Conservation (phyloP, 2,888 invertebrate genomes). For the Hyles lineata region DNA sequence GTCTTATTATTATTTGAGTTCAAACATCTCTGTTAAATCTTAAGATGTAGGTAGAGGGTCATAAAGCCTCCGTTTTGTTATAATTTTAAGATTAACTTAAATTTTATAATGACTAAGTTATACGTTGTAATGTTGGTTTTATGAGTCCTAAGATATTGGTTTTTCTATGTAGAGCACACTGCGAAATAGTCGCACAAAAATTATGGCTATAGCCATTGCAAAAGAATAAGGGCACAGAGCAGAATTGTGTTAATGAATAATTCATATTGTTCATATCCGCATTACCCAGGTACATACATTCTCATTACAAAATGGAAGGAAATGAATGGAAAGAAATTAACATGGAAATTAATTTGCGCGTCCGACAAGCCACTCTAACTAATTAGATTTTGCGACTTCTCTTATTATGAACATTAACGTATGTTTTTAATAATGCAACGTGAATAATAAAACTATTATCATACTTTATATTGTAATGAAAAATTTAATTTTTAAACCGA, state of each 20-base stretch:
- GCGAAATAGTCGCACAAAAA: too few species aligned
- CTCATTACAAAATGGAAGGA: slow-evolving; percentile 2
- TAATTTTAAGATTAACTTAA: too few species aligned
- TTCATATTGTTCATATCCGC: not conserved
- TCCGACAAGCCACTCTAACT: slow-evolving; percentile 13
- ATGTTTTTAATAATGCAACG: not conserved
- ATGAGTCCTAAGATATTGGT: too few species aligned
- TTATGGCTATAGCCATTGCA: too few species aligned
- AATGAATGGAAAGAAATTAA: slow-evolving; percentile 7
- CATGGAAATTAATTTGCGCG: slow-evolving; percentile 17
- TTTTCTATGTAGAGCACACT: too few species aligned
- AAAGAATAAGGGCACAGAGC: too few species aligned
- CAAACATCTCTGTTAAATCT: too few species aligned
- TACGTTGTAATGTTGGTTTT: too few species aligned
- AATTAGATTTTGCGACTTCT: slow-evolving; percentile 9
- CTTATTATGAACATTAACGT: slow-evolving; percentile 2
- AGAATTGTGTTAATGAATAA: not conserved
- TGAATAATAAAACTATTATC: not conserved
- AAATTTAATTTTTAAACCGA: not conserved
- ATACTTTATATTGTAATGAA: not conserved
- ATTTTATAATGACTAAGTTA: too few species aligned
- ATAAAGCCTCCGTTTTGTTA: too few species aligned
- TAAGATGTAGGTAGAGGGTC: too few species aligned
- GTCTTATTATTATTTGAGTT: too few species aligned
- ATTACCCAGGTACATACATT: not conserved